Conservation (phyloP, 2,797 vertebrate species). For the Megalops cyprinoides region DNA sequence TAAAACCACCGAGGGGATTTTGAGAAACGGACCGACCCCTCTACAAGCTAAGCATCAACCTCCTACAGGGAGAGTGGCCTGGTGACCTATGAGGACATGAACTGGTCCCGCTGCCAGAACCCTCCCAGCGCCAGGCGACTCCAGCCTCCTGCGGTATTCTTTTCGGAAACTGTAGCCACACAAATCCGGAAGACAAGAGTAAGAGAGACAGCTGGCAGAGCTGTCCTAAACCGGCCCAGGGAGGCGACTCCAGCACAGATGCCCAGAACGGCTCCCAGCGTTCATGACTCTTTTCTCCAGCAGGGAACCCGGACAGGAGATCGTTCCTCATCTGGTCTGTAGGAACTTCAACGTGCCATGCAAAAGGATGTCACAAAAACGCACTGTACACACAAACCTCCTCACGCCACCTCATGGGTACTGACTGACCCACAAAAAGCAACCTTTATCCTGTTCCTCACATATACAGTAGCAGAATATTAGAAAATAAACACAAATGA, state of each 20-base stretch:
- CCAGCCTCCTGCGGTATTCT: not conserved
- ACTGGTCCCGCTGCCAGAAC: not conserved
- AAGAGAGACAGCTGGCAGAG: not conserved
- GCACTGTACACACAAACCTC: not conserved
- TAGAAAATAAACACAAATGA: not conserved
- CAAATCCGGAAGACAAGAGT: not conserved
- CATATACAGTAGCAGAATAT: not conserved
- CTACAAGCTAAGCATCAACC: not conserved
- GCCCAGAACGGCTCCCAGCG: not conserved
- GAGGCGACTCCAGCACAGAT: not conserved
- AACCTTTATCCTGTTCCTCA: not conserved
- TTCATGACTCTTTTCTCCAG: not conserved
- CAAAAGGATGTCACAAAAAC: not conserved
- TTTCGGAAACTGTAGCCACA: not conserved
- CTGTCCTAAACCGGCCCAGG: not conserved
- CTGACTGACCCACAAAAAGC: not conserved
- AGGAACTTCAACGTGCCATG: not conserved
- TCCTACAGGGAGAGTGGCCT: not conserved
- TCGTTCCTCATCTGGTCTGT: not conserved
- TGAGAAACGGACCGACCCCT: slow-evolving; percentile 6
- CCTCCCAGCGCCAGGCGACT: not conserved
- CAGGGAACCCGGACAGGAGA: too few species aligned
- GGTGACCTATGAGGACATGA: not conserved
- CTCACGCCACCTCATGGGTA: not conserved
- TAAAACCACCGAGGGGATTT: not conserved